These are phyloP conservation scores for Pogonomyrmex californicus DNA, from an alignment of 1,140 invertebrate species.

Conservation along the genomic window DNA sequence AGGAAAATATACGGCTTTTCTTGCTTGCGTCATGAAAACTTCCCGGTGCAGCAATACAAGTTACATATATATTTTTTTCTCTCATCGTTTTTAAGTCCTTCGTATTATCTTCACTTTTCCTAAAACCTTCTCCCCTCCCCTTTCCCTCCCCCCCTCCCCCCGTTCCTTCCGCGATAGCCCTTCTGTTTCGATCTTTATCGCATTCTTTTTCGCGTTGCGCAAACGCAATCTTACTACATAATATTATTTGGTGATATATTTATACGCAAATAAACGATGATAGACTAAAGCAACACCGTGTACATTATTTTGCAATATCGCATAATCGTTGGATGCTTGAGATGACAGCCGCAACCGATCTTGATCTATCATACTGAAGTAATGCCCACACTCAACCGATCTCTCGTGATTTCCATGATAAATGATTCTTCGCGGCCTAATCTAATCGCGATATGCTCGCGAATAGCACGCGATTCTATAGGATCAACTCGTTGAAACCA, in stretches of 20 bases:
- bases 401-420: background rate
- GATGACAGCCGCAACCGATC: background rate
- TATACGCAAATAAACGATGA: constrained; percentile 81
- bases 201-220: constrained; percentile 66
- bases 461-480: constrained; percentile 1
- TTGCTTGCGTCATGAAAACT: constrained; percentile 45
- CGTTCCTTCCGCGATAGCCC: background rate
- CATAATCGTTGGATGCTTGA: background rate
- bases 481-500: constrained; percentile 6
- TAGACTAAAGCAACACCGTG: constrained; percentile 46
- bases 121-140: background rate
- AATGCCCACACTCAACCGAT: background rate
- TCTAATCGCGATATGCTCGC: constrained; percentile 18
- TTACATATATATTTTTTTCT: constrained; percentile 20
- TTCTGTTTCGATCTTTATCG: constrained; percentile 65
- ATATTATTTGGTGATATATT: constrained; percentile 84
- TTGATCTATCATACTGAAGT: background rate
- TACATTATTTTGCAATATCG: background rate
- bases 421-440: background rate
- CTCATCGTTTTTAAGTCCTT: constrained; percentile 9
- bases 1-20: constrained; percentile 51
- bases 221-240: constrained; percentile 74
- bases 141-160: constrained; percentile 20
- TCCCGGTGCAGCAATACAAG: background rate
- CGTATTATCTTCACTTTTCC: background rate